These are phyloP conservation scores for Calycopis cecrops DNA, from an alignment of 1,140 invertebrate genomes.

Conservation along the genomic window DNA sequence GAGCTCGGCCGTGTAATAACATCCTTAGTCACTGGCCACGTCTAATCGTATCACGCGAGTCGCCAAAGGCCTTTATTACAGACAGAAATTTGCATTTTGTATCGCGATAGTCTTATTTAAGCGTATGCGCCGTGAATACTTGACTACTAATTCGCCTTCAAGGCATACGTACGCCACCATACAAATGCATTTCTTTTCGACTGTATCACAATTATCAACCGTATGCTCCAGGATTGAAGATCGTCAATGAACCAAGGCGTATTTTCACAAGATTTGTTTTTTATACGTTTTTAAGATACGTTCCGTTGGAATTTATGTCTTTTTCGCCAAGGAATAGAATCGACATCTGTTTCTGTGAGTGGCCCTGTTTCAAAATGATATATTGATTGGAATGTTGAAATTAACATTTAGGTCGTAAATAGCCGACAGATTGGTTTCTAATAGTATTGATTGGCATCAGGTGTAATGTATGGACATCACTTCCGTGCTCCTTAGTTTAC, in stretches of 20 bases:
- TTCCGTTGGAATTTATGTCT: not conserved
- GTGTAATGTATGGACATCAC: not conserved
- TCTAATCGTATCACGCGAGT: slow-evolving; percentile 22
- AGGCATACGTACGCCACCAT: slow-evolving; percentile 19
- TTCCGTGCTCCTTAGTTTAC: too few species aligned
- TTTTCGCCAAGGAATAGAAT: not conserved
- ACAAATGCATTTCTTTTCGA: not conserved
- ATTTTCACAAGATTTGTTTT: not conserved
- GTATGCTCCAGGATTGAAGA: not conserved
- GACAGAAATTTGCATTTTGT: slow-evolving; percentile 37
- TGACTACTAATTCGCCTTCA: slow-evolving; percentile 41
- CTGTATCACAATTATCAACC: not conserved
- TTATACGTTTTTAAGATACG: not conserved
- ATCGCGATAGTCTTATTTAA: slow-evolving; percentile 41
- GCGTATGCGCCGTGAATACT: slow-evolving; percentile 30
- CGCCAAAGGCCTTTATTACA: slow-evolving; percentile 25
- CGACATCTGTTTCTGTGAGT: not conserved
- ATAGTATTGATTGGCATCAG: slow-evolving; percentile 6
- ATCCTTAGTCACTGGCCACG: slow-evolving; percentile 18
- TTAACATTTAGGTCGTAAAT: slow-evolving; percentile 5
- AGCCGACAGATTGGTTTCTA: slow-evolving; percentile 8
- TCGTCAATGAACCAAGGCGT: not conserved
- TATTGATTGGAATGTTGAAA: not conserved
- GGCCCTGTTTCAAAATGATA: not conserved
- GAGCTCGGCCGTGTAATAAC: slow-evolving; percentile 13